Base-by-base conservation (phyloP, 2,888 invertebrate species). In the Scelioninae gen. 1 region DNA sequence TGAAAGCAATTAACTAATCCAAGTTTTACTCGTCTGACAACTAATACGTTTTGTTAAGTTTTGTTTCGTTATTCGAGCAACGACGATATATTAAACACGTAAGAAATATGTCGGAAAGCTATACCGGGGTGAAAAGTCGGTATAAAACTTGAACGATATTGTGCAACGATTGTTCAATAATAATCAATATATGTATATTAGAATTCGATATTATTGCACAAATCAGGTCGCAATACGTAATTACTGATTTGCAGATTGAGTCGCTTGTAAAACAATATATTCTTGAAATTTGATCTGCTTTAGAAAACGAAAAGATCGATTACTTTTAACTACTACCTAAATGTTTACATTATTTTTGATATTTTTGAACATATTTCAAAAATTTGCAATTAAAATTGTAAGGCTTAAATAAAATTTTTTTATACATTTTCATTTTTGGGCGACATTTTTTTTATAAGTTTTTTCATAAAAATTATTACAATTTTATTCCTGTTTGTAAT, bases 1-100 rank as follows among this genome's bases (percentile, higher is more conserved):
- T 31, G 15, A 49, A 62, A 75, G 65, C 23, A 75, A 75, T 75
- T 75, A 75, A 49, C 49, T 55, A 58, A 47, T 65, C 38, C 40
- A 43, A 47, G 65, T 75, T 65, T 51, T 47, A 49, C 65, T 65
- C 38, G 58, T 62, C 23, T 31, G 10, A 31, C 53, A 65, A 65
- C 63, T 10, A 31, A 56, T 32, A 45, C 34, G n/a, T n/a, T n/a
- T n/a, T n/a, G n/a, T n/a, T n/a, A n/a, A n/a, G n/a, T 53, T 51
- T 62, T 7, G 15, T 31, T 60, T 45, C 60, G n/a, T 40, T 47
- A 32, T 45, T 47, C 62, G n/a, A 47, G 31, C 47, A 15, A 45
- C 15, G 47, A 32, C 11, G 16, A 47, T 62, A 62, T 47, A 47
- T 62, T 15, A 47, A 32, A 47, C 9, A 34, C n/a, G 34, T 34